Percentiles rank a stretch among this genome's conserved stretches.
Conservation (phyloP, 2,888 invertebrate species). For the Ophion ventricosus region DNA sequence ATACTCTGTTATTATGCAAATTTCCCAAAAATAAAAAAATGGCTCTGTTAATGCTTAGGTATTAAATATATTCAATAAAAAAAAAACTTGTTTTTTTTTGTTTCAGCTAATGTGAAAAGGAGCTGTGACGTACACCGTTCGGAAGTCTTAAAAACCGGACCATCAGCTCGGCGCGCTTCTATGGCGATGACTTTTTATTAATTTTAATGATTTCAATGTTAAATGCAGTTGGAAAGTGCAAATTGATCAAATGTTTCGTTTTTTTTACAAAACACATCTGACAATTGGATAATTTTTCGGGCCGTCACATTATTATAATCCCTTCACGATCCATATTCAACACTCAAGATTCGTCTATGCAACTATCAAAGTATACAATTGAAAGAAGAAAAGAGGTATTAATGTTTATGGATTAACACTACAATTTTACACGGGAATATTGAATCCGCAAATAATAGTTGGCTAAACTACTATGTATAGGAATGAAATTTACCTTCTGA, state of each 20-base stretch:
- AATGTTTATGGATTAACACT: no score
- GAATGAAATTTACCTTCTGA: no score
- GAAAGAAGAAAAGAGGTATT: no score
- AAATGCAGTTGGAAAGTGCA: not conserved
- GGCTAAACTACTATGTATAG: no score
- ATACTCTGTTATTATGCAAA: not conserved
- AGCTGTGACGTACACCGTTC: not conserved
- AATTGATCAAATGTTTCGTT: not conserved
- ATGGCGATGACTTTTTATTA: not conserved
- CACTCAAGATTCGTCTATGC: no score
- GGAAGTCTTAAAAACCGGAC: not conserved
- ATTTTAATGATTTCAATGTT: not conserved
- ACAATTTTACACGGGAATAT: no score
- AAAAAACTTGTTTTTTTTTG: not conserved
- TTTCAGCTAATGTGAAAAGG: not conserved
- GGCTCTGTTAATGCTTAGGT: not conserved
- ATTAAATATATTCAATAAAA: not conserved
- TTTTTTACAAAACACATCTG: not conserved
- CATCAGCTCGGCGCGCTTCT: not conserved
- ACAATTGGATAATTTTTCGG: not conserved
- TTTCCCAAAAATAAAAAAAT: not conserved
- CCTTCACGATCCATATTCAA: no score
- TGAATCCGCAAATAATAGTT: no score
- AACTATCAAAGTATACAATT: no score
- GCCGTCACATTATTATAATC: no score